Conservation (phyloP, 2,888 invertebrate genomes). For the Orthosia cruda region DNA sequence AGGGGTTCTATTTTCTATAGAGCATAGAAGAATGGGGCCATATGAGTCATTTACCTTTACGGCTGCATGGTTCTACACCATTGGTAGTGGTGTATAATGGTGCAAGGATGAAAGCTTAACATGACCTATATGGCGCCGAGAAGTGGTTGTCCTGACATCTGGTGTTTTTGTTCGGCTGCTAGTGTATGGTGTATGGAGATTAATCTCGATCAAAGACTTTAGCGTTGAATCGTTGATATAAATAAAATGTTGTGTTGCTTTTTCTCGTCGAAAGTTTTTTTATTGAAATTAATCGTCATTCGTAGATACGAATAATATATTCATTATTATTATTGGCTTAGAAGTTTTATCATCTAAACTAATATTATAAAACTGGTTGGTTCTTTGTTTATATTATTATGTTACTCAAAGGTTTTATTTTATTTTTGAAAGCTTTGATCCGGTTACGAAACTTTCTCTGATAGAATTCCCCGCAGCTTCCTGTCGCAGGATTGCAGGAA, state of each 20-base stretch:
- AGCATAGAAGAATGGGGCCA: constrained; percentile 57
- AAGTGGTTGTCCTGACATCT: constrained; percentile 37
- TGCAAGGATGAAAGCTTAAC: constrained; percentile 47
- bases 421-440: too few relatives aligned
- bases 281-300: not conserved
- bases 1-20: constrained; percentile 60
- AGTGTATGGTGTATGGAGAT: constrained; percentile 11
- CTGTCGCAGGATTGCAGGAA: too few relatives aligned
- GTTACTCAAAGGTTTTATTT: too few relatives aligned
- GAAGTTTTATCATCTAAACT: too few relatives aligned
- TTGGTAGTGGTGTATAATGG: constrained; percentile 44
- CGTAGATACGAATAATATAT: too few relatives aligned
- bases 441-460: too few relatives aligned
- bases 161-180: constrained; percentile 27
- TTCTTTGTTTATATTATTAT: too few relatives aligned
- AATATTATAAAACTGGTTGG: too few relatives aligned
- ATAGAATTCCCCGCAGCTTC: too few relatives aligned
- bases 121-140: constrained; percentile 51
- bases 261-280: too few relatives aligned
- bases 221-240: not conserved
- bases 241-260: not conserved
- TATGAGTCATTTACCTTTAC: constrained; percentile 66
- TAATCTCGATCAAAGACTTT: constrained; percentile 22
- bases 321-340: too few relatives aligned
- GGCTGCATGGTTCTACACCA: constrained; percentile 45